These are phyloP conservation scores for Microtus ochrogaster DNA, from an alignment of 2,113 vertebrate species.

Conservation along the genomic window DNA sequence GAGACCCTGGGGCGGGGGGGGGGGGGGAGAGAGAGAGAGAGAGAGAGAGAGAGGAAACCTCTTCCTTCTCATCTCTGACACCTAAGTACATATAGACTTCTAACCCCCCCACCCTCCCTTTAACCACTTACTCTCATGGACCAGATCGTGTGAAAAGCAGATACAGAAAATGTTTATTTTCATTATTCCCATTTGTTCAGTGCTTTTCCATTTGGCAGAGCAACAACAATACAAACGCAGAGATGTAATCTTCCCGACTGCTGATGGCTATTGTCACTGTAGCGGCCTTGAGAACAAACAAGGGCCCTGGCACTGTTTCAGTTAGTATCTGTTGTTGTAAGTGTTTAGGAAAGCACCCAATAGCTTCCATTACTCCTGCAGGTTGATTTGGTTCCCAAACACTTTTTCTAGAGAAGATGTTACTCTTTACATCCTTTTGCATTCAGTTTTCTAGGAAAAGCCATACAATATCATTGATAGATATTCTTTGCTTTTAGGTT, in stretches of 20 bases:
- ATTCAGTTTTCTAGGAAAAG: background rate
- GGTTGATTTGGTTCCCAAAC: background rate
- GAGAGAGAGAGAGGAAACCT: background rate
- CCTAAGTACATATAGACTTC: too few relatives aligned
- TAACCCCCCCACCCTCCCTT: too few relatives aligned
- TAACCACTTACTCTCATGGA: background rate
- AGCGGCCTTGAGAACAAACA: background rate
- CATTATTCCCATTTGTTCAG: background rate
- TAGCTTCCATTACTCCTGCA: background rate
- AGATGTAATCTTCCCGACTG: background rate
- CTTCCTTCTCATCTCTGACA: background rate
- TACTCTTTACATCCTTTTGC: background rate
- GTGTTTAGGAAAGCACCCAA: background rate
- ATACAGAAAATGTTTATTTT: conserved; percentile 5
- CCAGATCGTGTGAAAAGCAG: background rate
- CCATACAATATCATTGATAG: background rate
- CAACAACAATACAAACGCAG: background rate
- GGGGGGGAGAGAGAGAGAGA: too few relatives aligned
- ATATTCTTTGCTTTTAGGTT: background rate
- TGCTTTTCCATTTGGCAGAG: background rate
- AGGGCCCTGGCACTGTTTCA: background rate
- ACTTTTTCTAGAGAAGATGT: background rate
- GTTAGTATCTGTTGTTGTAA: background rate
- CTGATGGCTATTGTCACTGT: background rate
- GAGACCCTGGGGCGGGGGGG: background rate